These are phyloP conservation scores for Callimorpha dominula DNA, from an alignment of 2,888 invertebrate genomes.

Conservation along the genomic window DNA sequence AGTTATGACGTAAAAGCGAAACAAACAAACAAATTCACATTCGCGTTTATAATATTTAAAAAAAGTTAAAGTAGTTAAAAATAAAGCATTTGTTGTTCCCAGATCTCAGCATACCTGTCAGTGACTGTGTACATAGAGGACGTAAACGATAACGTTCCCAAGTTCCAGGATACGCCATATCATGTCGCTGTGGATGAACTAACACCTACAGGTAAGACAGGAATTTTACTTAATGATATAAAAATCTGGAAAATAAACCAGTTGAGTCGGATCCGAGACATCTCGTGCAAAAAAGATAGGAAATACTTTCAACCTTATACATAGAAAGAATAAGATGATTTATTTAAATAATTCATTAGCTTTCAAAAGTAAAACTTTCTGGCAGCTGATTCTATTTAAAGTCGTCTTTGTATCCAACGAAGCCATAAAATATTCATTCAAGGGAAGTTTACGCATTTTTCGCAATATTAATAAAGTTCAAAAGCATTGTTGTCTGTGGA, in stretches of 20 bases:
- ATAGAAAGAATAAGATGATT: not conserved
- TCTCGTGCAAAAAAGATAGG: not conserved
- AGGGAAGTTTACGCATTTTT: conserved; percentile 27
- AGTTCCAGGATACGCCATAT: conserved; percentile 93
- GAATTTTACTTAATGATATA: not conserved
- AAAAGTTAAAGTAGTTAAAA: not conserved
- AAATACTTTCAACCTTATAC: not conserved
- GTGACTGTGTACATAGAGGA: conserved; percentile 96
- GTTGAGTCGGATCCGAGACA: no score
- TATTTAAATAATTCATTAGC: not conserved
- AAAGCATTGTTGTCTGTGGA: conserved; percentile 28
- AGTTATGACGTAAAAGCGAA: no score
- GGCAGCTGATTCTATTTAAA: conserved; percentile 10
- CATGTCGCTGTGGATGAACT: conserved; percentile 92
- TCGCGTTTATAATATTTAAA: no score
- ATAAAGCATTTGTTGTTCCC: conserved; percentile 29
- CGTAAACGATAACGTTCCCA: conserved; percentile 93
- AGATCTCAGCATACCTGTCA: conserved; percentile 94
- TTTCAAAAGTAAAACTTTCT: conserved; percentile 2
- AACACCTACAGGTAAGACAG: conserved; percentile 89
- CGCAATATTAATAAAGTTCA: conserved; percentile 36
- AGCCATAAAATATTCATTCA: conserved; percentile 16
- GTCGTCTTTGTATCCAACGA: not conserved
- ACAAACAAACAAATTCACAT: no score
- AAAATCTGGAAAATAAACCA: no score